Percentiles rank a stretch among this genome's conserved stretches.
These are phyloP conservation scores for Falcaria lacertinaria DNA, from an alignment of 2,888 invertebrate species.

Conservation along the genomic window DNA sequence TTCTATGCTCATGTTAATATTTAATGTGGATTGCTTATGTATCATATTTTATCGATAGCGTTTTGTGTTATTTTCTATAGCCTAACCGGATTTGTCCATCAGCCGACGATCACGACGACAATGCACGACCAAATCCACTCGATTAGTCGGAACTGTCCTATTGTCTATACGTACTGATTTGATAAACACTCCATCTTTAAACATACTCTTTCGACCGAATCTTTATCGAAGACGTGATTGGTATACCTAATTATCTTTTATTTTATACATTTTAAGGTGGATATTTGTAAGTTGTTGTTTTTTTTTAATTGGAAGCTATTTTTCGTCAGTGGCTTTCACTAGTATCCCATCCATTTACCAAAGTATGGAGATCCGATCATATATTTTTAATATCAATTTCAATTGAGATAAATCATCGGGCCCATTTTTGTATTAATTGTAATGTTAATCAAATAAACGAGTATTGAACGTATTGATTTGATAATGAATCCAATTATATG, in stretches of 20 bases:
- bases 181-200: neutral
- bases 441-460: neutral
- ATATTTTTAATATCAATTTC: too few species aligned
- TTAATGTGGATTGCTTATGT: too few species aligned
- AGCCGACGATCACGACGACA: conserved; percentile 30
- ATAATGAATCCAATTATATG: neutral
- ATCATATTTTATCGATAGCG: neutral
- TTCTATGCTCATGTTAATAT: too few species aligned
- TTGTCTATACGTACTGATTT: conserved; percentile 7
- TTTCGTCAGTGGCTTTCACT: too few species aligned
- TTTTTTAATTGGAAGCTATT: too few species aligned
- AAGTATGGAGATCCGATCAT: too few species aligned
- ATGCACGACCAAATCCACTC: conserved; percentile 6
- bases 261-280: too few species aligned
- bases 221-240: neutral
- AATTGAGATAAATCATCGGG: too few species aligned
- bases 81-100: conserved; percentile 19
- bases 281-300: too few species aligned
- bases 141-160: conserved; percentile 11
- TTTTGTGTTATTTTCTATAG: neutral
- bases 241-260: neutral
- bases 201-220: neutral
- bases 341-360: too few species aligned
- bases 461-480: neutral
- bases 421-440: neutral